A percentile compares a stretch with the other conserved stretches of the same genome.
These are phyloP conservation scores for Oscheius sp. DNA, from an alignment of 1,140 invertebrate genomes.

Conservation along the genomic window DNA sequence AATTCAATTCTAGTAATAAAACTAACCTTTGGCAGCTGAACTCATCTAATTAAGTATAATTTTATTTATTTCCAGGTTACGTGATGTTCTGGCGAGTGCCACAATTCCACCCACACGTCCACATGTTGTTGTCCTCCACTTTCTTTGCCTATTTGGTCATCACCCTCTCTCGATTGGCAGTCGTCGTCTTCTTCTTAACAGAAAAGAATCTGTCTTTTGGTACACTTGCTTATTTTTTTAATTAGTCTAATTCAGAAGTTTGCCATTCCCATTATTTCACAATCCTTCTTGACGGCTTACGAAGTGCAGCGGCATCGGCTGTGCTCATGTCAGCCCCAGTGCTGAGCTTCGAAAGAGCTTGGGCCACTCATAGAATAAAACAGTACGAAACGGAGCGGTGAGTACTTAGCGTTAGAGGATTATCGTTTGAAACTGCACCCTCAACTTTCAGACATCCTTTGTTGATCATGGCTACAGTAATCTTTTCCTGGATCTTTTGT, in stretches of 20 bases:
- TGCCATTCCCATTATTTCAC: not conserved
- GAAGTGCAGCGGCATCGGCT: not conserved
- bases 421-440: too few relatives aligned
- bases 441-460: not conserved
- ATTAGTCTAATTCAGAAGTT: not conserved
- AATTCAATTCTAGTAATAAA: not conserved
- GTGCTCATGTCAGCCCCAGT: not conserved
- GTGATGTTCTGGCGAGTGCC: not conserved
- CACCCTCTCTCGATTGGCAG: not conserved
- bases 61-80: slow-evolving; percentile 1
- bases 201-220: not conserved
- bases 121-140: not conserved
- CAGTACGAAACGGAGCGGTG: not conserved
- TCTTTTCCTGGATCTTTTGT: not conserved
- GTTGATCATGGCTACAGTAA: too few relatives aligned
- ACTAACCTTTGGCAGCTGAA: not conserved
- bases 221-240: not conserved
- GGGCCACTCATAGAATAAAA: not conserved
- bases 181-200: not conserved
- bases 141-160: not conserved
- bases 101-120: not conserved
- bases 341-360: not conserved
- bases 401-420: too few relatives aligned
- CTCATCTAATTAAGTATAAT: too few relatives aligned
- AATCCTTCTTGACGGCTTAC: not conserved